Conservation (phyloP, 2,888 invertebrate genomes). For the Oegoconia quadripuncta region DNA sequence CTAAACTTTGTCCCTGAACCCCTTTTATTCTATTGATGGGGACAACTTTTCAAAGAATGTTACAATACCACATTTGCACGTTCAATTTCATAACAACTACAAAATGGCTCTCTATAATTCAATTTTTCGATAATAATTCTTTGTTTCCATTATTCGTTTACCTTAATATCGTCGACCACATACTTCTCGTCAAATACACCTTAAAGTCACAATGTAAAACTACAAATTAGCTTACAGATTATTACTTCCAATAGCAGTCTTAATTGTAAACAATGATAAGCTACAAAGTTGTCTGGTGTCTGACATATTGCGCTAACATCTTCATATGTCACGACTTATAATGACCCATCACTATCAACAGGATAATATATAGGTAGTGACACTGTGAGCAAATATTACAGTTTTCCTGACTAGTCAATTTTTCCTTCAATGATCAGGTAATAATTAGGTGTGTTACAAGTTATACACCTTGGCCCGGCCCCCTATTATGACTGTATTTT, state of each 20-base stretch:
- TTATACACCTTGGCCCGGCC: no score
- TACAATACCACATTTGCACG: not conserved
- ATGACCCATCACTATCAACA: conserved; percentile 12
- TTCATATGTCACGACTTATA: conserved; percentile 21
- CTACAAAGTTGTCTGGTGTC: not conserved
- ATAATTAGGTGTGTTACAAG: conserved; percentile 1
- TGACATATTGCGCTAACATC: conserved; percentile 6
- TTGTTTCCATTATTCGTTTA: no score
- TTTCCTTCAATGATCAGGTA: not conserved
- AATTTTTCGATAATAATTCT: no score
- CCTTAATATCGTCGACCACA: no score
- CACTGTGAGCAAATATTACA: conserved; percentile 5
- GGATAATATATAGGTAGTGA: conserved; percentile 1
- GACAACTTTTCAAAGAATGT: not conserved
- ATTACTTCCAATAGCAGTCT: not conserved
- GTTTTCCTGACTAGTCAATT: conserved; percentile 7
- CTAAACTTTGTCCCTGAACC: conserved; percentile 25
- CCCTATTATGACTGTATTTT: no score
- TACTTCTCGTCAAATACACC: not conserved
- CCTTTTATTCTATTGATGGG: conserved; percentile 1
- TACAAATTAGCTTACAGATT: not conserved
- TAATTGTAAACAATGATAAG: conserved; percentile 7
- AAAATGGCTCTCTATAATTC: no score
- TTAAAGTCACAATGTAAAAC: not conserved
- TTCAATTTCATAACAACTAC: not conserved